Conservation (phyloP, 2,888 invertebrate genomes). For the Terebella lapidaria region DNA sequence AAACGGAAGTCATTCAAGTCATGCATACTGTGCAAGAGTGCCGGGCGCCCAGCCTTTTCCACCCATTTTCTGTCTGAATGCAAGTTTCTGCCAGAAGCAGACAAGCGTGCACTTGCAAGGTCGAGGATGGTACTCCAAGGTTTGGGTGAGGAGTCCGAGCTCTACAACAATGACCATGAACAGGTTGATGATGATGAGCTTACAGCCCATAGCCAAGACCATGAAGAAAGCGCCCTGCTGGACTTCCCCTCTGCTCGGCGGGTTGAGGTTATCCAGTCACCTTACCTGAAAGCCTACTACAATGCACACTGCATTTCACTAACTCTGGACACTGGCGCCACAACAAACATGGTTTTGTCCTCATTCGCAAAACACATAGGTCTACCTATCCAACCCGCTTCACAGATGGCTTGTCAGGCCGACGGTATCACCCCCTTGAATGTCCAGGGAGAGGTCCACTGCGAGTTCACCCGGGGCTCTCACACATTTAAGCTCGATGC, state of each 20-base stretch:
- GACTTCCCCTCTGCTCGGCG: neutral
- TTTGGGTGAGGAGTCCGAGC: neutral
- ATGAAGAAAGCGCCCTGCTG: too few relatives aligned
- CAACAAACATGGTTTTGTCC: neutral
- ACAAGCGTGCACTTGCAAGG: too few relatives aligned
- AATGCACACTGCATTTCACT: neutral
- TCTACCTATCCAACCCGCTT: neutral
- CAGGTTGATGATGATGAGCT: neutral
- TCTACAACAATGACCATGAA: neutral
- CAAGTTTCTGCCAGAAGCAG: neutral
- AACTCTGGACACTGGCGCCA: neutral
- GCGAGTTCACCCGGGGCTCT: neutral
- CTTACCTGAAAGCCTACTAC: neutral
- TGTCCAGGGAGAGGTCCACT: neutral
- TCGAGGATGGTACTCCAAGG: neutral
- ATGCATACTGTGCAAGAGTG: neutral
- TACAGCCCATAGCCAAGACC: too few relatives aligned
- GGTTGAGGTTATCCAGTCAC: neutral
- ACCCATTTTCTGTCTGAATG: neutral
- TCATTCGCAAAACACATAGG: neutral
- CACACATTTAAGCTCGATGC: neutral
- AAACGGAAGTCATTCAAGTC: too few relatives aligned
- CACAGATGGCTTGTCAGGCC: neutral
- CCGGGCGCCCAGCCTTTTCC: neutral
- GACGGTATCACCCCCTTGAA: neutral